Evolutionary conservation across 2,113 vertebrate genomes (phyloP).

Genomic region (Amblyornis subalaris): DNA sequence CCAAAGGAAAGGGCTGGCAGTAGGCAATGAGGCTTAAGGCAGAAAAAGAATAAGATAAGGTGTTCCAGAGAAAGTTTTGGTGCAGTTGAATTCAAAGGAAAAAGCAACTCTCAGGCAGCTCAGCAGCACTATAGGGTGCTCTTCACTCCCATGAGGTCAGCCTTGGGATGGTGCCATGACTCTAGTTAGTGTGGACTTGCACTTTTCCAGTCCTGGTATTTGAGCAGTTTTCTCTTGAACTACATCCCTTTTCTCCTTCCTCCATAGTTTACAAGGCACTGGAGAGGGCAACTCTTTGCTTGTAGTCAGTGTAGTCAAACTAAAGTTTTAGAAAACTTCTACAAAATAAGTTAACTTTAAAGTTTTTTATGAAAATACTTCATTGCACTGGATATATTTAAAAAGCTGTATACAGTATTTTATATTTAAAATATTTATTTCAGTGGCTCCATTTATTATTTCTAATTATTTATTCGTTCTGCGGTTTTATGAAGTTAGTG

Average conservation of each 20-base stretch:
- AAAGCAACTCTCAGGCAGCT: not conserved
- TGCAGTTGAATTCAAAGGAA: not conserved
- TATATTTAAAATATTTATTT: not conserved
- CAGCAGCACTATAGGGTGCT: not conserved
- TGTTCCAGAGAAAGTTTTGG: not conserved
- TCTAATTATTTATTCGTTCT: not conserved
- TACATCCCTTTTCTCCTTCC: not conserved
- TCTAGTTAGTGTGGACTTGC: not conserved
- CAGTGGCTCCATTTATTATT: not conserved
- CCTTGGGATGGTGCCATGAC: not conserved
- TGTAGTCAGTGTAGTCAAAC: not conserved
- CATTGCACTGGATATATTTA: not conserved
- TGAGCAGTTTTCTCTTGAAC: not conserved
- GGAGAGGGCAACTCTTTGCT: not conserved
- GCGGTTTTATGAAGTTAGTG: not conserved
- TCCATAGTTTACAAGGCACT: not conserved
- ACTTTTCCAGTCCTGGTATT: not conserved
- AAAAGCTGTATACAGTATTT: not conserved
- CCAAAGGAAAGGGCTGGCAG: not conserved
- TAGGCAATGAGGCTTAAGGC: not conserved
- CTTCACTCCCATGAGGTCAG: not conserved
- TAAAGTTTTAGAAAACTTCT: not conserved
- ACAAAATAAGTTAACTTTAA: not conserved
- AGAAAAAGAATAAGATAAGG: not conserved
- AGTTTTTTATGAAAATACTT: not conserved